Evolutionary conservation across 2,888 invertebrate genomes (phyloP).

Genomic region (Pseudolycoriella hygida): DNA sequence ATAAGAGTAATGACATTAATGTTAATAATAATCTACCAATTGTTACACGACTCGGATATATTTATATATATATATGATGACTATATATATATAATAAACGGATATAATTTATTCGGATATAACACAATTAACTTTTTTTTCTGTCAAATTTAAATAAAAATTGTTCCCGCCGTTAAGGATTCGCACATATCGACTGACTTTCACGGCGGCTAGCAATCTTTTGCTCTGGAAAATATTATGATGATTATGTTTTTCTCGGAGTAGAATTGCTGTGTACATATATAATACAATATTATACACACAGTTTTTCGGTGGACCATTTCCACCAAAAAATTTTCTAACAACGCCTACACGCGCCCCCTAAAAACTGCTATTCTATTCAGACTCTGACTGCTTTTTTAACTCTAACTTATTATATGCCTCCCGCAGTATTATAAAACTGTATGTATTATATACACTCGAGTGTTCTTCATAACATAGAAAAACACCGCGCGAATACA

Average conservation of each 20-base stretch:
- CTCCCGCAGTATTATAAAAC: not conserved
- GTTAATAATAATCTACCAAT: no score
- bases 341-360: constrained; percentile 13
- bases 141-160: no score
- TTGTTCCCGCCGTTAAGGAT: constrained; percentile 10
- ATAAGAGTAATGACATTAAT: no score
- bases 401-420: constrained; percentile 6
- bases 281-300: constrained; percentile 2
- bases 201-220: constrained; percentile 21
- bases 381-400: constrained; percentile 8
- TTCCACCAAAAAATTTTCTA: constrained; percentile 12
- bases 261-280: constrained; percentile 6
- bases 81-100: no score
- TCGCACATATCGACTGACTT: constrained; percentile 16
- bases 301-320: constrained; percentile 5
- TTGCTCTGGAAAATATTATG: constrained; percentile 17
- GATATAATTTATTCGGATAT: no score
- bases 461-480: not conserved
- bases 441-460: not conserved
- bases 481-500: not conserved
- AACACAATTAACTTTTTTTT: no score
- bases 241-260: constrained; percentile 11
- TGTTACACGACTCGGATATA: no score
- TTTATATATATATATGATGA: no score
- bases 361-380: constrained; percentile 8